phyloP scores from a whole-genome alignment of 2,113 vertebrate species.

The Oryzias melastigma region DNA sequence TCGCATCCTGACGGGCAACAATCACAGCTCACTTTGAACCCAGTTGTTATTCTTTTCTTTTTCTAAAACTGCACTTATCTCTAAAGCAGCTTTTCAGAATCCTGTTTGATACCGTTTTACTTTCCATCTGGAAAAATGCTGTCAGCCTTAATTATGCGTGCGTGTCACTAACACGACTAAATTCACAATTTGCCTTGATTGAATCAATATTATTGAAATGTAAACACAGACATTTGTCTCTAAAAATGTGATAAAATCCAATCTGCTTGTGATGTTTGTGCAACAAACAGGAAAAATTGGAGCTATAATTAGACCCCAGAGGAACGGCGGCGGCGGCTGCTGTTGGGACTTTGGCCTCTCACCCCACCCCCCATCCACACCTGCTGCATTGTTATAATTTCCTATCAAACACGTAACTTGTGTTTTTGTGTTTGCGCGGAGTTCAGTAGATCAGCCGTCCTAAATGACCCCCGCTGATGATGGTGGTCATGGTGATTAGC shows the following conservation, averaged over 20 bases:
- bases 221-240: constrained; percentile 34
- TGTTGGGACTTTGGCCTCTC: constrained; percentile 1
- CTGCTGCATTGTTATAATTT: constrained; percentile 19
- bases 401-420: constrained; percentile 15
- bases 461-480: constrained; percentile 35
- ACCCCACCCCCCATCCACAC: constrained; percentile 7
- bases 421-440: constrained; percentile 21
- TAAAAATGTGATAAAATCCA: constrained; percentile 43
- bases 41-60: not conserved
- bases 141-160: constrained; percentile 21
- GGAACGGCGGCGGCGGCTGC: not conserved
- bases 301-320: constrained; percentile 34
- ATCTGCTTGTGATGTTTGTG: constrained; percentile 40
- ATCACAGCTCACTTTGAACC: not conserved
- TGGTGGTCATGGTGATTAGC: constrained; percentile 58
- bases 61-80: not conserved
- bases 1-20: too few relatives aligned
- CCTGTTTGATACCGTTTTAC: not conserved
- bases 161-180: constrained; percentile 10
- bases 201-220: constrained; percentile 46
- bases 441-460: constrained; percentile 31
- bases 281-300: constrained; percentile 27
- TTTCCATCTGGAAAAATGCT: constrained; percentile 22
- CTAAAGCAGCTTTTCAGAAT: not conserved
- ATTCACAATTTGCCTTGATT: constrained; percentile 17